Evolutionary conservation across 1,140 invertebrate species (phyloP).

Genomic region (Acromyrmex heyeri): DNA sequence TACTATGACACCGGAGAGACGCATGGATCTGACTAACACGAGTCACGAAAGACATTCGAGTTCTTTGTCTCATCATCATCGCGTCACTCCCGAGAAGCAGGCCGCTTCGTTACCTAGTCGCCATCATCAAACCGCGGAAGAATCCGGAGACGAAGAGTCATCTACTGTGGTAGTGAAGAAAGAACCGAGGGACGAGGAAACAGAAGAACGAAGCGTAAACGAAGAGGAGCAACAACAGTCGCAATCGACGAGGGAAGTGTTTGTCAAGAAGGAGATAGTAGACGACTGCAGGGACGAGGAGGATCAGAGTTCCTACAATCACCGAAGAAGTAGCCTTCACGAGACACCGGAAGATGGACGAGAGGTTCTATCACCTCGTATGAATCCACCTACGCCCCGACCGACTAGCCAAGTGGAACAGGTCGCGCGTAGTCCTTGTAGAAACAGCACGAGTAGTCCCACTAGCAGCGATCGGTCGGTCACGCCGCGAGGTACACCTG

Average conservation of each 20-base stretch:
- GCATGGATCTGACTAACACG: constrained; percentile 88
- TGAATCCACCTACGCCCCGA: constrained; percentile 87
- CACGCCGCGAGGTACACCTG: constrained; percentile 90
- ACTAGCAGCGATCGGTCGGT: constrained; percentile 91
- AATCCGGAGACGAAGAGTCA: constrained; percentile 85
- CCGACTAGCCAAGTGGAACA: constrained; percentile 81
- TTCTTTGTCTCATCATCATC: constrained; percentile 84
- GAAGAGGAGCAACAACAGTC: constrained; percentile 79
- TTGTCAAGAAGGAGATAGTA: constrained; percentile 84
- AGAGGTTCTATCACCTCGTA: constrained; percentile 86
- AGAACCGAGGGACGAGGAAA: constrained; percentile 84
- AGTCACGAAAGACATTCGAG: constrained; percentile 85
- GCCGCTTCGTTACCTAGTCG: constrained; percentile 83
- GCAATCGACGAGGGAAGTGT: constrained; percentile 77
- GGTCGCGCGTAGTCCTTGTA: constrained; percentile 87
- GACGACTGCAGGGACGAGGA: constrained; percentile 84
- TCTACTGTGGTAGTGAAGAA: constrained; percentile 83
- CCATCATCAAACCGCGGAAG: constrained; percentile 77
- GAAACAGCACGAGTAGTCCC: constrained; percentile 90
- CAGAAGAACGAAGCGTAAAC: constrained; percentile 75
- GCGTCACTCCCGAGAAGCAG: constrained; percentile 92
- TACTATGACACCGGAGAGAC: constrained; percentile 92
- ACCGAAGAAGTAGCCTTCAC: constrained; percentile 80
- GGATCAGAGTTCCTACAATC: constrained; percentile 81
- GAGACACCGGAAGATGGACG: constrained; percentile 81